Percentiles rank a stretch among this genome's conserved stretches.
These are phyloP conservation scores for Pachyrhynchus sulphureomaculatus DNA, from an alignment of 1,140 invertebrate genomes.

Conservation along the genomic window DNA sequence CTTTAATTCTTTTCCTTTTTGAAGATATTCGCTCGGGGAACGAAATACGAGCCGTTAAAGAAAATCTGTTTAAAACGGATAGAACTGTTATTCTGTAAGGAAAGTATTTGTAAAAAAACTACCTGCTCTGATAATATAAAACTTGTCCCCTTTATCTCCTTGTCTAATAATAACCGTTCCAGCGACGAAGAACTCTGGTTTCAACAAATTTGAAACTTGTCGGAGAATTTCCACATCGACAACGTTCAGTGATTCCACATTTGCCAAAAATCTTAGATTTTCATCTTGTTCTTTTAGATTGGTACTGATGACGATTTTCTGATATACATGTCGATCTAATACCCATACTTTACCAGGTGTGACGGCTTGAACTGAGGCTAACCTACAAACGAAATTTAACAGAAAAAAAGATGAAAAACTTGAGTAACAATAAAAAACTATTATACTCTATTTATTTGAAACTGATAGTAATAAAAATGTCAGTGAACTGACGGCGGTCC, in stretches of 20 bases:
- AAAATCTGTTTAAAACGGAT: no score
- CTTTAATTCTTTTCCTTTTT: no score
- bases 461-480: no score
- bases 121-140: conserved; percentile 90
- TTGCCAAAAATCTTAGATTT: conserved; percentile 80
- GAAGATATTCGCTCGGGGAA: no score
- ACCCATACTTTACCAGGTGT: conserved; percentile 78
- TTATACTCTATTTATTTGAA: no score
- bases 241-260: conserved; percentile 78
- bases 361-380: conserved; percentile 34
- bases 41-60: no score
- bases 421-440: no score
- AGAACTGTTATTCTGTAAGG: no score
- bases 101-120: no score
- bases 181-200: conserved; percentile 82
- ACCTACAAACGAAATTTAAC: no score
- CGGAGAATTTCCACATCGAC: conserved; percentile 77
- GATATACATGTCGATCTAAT: conserved; percentile 81
- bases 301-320: conserved; percentile 83
- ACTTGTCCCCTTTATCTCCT: conserved; percentile 89
- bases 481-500: no score
- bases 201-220: conserved; percentile 87
- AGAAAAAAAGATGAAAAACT: neutral
- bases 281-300: conserved; percentile 79
- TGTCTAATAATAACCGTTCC: conserved; percentile 88